Percentiles rank a stretch among this genome's conserved stretches.
These are phyloP conservation scores for Dicrostonyx torquatus DNA, from an alignment of 2,797 vertebrate genomes.

Conservation along the genomic window DNA sequence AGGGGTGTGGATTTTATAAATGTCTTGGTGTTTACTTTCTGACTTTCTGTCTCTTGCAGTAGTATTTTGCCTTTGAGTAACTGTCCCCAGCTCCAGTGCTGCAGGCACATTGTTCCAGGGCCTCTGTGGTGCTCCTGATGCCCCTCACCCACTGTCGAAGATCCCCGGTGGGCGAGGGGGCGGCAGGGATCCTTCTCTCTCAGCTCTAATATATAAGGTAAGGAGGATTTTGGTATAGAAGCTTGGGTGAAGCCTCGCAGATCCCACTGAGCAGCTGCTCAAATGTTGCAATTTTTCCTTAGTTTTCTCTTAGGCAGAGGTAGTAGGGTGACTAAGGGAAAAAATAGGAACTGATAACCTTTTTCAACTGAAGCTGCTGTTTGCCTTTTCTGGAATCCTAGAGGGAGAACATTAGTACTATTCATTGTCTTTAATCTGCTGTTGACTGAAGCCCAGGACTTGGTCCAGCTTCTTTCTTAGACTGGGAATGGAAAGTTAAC, in stretches of 20 bases:
- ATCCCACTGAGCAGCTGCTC: not conserved
- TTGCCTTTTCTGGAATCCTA: not conserved
- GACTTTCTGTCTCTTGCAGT: conserved; percentile 87
- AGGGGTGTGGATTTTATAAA: not conserved
- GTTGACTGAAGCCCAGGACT: not conserved
- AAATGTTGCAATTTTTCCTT: not conserved
- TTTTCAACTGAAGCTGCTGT: not conserved
- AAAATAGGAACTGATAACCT: not conserved
- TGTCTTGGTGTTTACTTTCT: conserved; percentile 52
- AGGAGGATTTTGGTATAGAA: conserved; percentile 66
- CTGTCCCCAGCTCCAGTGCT: conserved; percentile 92
- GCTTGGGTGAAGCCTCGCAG: not conserved
- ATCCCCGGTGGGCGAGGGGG: conserved; percentile 99
- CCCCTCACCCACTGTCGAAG: conserved; percentile 99
- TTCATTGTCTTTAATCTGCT: conserved; percentile 24
- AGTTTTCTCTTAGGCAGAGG: not conserved
- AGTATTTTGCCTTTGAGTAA: conserved; percentile 93
- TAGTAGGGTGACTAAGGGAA: not conserved
- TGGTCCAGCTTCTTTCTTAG: conserved; percentile 22
- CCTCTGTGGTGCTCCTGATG: conserved; percentile 99
- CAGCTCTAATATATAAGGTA: conserved; percentile 95
- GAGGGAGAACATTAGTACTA: not conserved
- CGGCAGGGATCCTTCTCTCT: conserved; percentile 98
- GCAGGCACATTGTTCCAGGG: conserved; percentile 96
- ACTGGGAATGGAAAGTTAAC: not conserved